Base-by-base conservation (phyloP, 2,888 invertebrate genomes). In the Oscheius sp. region DNA sequence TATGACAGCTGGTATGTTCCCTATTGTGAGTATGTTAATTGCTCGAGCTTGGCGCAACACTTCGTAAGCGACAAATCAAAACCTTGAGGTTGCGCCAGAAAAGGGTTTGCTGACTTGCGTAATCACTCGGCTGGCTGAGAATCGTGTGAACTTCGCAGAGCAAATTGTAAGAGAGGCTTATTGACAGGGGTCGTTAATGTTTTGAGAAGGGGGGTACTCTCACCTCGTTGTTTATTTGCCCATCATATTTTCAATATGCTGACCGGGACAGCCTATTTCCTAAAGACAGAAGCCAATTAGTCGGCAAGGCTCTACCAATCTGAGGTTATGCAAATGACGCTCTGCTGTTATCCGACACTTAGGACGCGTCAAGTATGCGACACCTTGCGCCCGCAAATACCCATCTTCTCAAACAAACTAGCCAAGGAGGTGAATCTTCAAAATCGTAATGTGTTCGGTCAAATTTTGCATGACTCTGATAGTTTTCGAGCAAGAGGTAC, bases 401-500 rank as follows among this genome's bases (percentile, higher is more conserved):
- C 47, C 62, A 62, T 62, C 62, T 62, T 49, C 62, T 47, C 62
- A 62, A 62, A 62, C 62, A 62, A 62, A 62, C 62, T 59, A n/a
- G 28, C 28, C 59, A 30, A 62, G 49, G n/a, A 41, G 41, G 57
- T 44, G 57, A 62, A 30, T 49, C 47, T 62, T 62, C 33, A 49
- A 62, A 62, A 49, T 47, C 47, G 62, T 62, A 59, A 22, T 54
- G 32, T 54, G 50, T 33, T 54, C 22, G 32, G 54, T 57, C 8
- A 38, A 57, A 38, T 26, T 4, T n/a, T 32, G 33, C 41, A 12
- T 28, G 24, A 14, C 24, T 9, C 22, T 9, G 6, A 22, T 50
- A 5, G 14, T 28, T 12, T 51, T 57, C 26, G 36, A 17, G n/a
- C 17, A 36, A 28, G 57, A 4, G 26, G 12, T 24, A 32, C 32